A percentile compares a stretch with the other conserved stretches of the same genome.
Evolutionary conservation across 92 coral and sea anemone genomes (phyloP).

Genomic region (Paramuricea clavata): DNA sequence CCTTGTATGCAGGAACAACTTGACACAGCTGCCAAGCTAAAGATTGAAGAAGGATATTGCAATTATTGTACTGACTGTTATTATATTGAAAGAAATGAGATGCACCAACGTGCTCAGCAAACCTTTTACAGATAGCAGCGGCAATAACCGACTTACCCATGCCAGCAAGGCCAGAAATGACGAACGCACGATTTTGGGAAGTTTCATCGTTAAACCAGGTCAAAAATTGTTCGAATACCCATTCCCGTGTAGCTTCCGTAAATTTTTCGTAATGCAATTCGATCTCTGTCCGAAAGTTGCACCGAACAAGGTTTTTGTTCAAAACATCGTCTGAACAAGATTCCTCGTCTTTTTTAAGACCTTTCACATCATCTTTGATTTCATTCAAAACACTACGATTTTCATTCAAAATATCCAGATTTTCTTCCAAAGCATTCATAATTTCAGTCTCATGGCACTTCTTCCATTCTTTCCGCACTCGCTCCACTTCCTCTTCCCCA

Average conservation of each 20-base stretch:
- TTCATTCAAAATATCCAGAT: too few relatives aligned
- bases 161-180: conserved; percentile 73
- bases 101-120: conserved; percentile 61
- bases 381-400: too few relatives aligned
- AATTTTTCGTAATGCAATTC: conserved; percentile 29
- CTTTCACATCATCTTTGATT: too few relatives aligned
- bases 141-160: conserved; percentile 79
- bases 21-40: conserved; percentile 29
- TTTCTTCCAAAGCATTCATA: too few relatives aligned
- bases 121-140: conserved; percentile 57
- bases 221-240: conserved; percentile 66
- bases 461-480: too few relatives aligned
- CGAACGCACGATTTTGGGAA: too few relatives aligned
- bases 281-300: too few relatives aligned
- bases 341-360: too few relatives aligned
- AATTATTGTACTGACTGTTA: conserved; percentile 10
- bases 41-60: conserved; percentile 37
- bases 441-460: too few relatives aligned
- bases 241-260: conserved; percentile 67
- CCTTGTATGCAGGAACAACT: conserved; percentile 18
- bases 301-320: conserved; percentile 52
- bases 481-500: too few relatives aligned
- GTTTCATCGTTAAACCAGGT: conserved; percentile 53
- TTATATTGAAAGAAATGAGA: conserved; percentile 27
- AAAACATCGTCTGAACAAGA: conserved; percentile 8